Evolutionary conservation across 2,888 invertebrate genomes (phyloP), one percentile per base, ranked within the genome.

Genomic region (Ctena decussata): DNA sequence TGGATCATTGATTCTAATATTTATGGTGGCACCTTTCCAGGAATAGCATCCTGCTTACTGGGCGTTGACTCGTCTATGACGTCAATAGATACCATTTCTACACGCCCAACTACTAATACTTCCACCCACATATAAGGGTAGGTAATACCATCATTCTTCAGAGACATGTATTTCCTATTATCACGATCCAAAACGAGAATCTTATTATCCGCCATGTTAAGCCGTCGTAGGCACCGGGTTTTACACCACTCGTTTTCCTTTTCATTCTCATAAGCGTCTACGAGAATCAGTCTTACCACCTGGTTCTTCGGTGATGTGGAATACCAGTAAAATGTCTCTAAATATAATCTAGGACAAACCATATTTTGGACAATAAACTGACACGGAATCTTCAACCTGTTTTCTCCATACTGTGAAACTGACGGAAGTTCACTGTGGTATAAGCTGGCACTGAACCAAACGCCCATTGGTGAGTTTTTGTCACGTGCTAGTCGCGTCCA

Each of bases 301-400:
- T 87, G 87, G 46, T 85, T 87, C 32, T 78, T 85, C 12, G 80
- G 80, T 5, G 53, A 84, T 12, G 82, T 82, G 35, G 80, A 77
- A 73, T 82, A 85, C 77, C 82, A 87, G 75, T 85, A 87, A 73
- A 87, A 87, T 41, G 85, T 65, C 39, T 87, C 87, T 2, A 87
- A 53, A 37, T 72, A 87, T 27, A 87, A 70, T 44, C 87, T 49
- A 46, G 87, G 87, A 30, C 53, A 65, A 44, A 77, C 53, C 82
- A 87, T 85, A 32, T 72, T 83, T 71, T 70, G 75, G 18, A 87
- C 71, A 30, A 85, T 76, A 71, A 82, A 80, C 41, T 82, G 84
- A 65, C 84, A 82, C 0, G 87, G 87, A n/a, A 87, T 76, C 53
- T 85, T 87, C 11, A 87, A 49, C 60, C 87, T 35, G 49, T 82